These are phyloP conservation scores for Pheucticus melanocephalus DNA, from an alignment of 2,113 vertebrate species.

Conservation along the genomic window DNA sequence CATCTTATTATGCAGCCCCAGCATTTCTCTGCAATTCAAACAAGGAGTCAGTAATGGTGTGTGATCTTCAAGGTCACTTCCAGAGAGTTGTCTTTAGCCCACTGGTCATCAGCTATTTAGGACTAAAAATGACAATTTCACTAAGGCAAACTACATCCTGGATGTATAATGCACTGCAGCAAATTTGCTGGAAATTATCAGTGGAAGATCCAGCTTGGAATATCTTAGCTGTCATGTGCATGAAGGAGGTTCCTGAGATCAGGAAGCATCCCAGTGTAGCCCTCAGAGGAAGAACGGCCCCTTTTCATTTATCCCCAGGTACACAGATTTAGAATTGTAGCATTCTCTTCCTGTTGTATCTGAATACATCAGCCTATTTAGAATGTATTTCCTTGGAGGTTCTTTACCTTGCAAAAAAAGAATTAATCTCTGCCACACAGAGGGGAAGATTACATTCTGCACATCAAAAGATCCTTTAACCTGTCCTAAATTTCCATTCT, in stretches of 20 bases:
- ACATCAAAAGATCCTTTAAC: not conserved
- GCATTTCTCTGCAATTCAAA: constrained; percentile 36
- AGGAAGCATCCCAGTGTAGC: not conserved
- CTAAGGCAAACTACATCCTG: constrained; percentile 19
- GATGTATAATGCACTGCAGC: not conserved
- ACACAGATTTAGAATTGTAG: not conserved
- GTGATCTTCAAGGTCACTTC: constrained; percentile 51
- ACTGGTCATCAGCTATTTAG: not conserved
- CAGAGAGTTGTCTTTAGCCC: constrained; percentile 11
- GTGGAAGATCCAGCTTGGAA: not conserved
- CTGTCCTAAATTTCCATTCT: not conserved
- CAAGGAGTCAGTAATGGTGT: not conserved
- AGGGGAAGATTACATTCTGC: not conserved
- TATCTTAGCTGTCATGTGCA: not conserved
- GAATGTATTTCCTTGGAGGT: not conserved
- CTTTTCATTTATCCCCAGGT: not conserved
- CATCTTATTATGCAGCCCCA: constrained; percentile 40
- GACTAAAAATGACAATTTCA: constrained; percentile 46
- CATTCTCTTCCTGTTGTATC: not conserved
- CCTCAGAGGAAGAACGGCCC: not conserved
- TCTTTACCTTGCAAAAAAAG: not conserved
- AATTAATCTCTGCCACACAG: not conserved
- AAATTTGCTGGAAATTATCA: not conserved
- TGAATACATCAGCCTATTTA: not conserved
- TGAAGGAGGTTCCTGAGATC: not conserved